Evolutionary conservation across 2,888 invertebrate genomes (phyloP), one percentile per base, ranked within the genome.

Genomic region (Drosophila mimica): DNA sequence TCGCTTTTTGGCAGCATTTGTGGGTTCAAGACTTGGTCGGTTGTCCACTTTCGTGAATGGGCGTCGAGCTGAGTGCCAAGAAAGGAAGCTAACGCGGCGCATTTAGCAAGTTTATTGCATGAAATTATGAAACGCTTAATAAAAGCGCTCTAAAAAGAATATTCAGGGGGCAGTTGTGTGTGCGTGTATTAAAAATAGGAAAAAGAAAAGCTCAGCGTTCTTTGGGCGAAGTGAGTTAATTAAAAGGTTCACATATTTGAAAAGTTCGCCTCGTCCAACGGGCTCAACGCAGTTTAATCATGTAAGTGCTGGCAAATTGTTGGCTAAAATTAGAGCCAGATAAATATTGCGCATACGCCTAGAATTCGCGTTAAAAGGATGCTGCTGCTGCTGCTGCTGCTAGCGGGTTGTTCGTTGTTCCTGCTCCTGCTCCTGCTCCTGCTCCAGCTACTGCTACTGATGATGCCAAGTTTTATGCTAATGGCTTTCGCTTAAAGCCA

Each of bases 401-500:
- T 60, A 43, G 62, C 33, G 56, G 48, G 58, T 58, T 51, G 70
- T 73, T 63, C 46, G 53, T 53, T 68, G 65, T 28, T 28, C 40
- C 53, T 67, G 36, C 60, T 74, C 56, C 60, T 83, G 64, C 51
- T 46, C 59, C 25, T 25, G 25, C 25, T 25, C 25, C 25, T 25
- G 25, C 25, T 25, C 40, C 53, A 64, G 36, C 60, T 74, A 52
- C 60, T 63, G 20, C 76, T 63, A 30, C 76, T 83, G 82, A 69
- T 83, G 86, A 81, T 89, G 82, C 87, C 91, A 84, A 88, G 90
- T 90, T 88, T 90, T 90, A 89, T 91, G 87, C 91, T 91, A 88
- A 88, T 88, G 87, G 87, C 85, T 88, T 88, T 88, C 91, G 90
- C 80, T 88, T 88, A 91, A 88, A 91, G 87, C 91, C 87, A 88